Base-by-base conservation (phyloP, 1,140 invertebrate species). In the Idris sp. region DNA sequence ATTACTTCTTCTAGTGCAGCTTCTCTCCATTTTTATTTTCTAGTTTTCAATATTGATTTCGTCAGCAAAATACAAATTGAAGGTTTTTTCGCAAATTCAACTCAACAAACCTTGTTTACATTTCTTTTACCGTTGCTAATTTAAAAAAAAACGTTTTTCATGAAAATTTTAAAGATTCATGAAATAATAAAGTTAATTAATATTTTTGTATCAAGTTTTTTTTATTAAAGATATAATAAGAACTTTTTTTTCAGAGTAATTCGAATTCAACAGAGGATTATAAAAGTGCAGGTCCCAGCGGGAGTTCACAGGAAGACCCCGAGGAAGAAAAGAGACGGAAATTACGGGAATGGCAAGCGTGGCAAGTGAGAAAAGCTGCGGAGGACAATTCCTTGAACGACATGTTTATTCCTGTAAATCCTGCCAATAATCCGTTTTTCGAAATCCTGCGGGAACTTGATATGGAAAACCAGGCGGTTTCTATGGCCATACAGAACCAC, bases 321-420 rank as follows among this genome's bases (percentile, higher is more conserved):
- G 69, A 79, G 26, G 77, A 76, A 31, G 81, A 84, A 48, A 79
- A 61, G 0, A 67, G 68, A 5, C 74, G 79, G 3, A 80, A 84
- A 35, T 71, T 89, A 0, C 79, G 69, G 2, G 84, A 88, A 78
- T 93, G 92, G 92, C 92, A 94, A 79, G 89, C 89, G 9, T 89
- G 89, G 85, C 92, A 93, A 86, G 88, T 92, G 59, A 90, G 90
- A 1, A 91, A 91, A 84, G 90, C 91, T 43, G 91, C 90, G 83
- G 88, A 93, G 25, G 92, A 94, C 74, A 93, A 94, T 83, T 91
- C 90, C 10, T 92, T 93, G 54, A 94, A 93, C 72, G 88, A 88
- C 72, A 89, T 92, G 13, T 77, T 90, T 87, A 88, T 89, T 89
- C 25, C 38, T 11, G 16, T 84, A 83, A 35, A 89, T 90, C 77